phyloP scores from a whole-genome alignment of 2,888 invertebrate species.

The Yponomeuta plumbellus region DNA sequence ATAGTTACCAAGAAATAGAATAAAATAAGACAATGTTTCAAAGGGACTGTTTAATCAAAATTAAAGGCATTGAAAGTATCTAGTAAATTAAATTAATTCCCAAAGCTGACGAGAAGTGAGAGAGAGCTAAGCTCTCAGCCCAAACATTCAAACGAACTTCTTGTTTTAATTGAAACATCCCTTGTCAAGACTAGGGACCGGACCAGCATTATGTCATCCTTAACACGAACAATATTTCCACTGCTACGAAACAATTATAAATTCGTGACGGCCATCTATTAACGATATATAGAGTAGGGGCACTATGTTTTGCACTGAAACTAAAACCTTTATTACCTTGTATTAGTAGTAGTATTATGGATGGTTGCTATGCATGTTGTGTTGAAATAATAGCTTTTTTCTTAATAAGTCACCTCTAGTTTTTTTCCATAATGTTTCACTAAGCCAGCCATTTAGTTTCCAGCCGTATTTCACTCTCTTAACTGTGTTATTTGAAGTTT shows the following conservation, averaged over 20 bases:
- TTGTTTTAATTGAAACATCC: conserved; percentile 66
- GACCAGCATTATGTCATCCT: conserved; percentile 32
- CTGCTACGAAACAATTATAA: not conserved
- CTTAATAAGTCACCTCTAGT: too few relatives aligned
- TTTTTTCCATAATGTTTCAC: not conserved
- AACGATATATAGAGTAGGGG: not conserved
- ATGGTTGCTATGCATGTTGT: too few relatives aligned
- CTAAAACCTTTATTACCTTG: too few relatives aligned
- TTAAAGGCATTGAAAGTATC: not conserved
- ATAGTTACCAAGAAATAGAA: not conserved
- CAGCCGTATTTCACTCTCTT: conserved; percentile 15
- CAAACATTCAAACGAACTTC: conserved; percentile 67
- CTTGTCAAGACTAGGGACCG: conserved; percentile 44
- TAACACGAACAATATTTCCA: conserved; percentile 34
- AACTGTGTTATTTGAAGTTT: conserved; percentile 18
- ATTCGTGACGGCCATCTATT: not conserved
- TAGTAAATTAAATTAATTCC: not conserved
- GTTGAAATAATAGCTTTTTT: too few relatives aligned
- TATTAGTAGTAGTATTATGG: too few relatives aligned
- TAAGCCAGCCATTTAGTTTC: not conserved
- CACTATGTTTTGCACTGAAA: not conserved
- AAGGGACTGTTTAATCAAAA: not conserved
- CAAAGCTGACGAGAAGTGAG: not conserved
- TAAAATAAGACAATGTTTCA: not conserved
- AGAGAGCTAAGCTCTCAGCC: not conserved